Evolutionary conservation across 2,888 invertebrate species (phyloP), one percentile per base, ranked within the genome.

Genomic region (Phortica magna): DNA sequence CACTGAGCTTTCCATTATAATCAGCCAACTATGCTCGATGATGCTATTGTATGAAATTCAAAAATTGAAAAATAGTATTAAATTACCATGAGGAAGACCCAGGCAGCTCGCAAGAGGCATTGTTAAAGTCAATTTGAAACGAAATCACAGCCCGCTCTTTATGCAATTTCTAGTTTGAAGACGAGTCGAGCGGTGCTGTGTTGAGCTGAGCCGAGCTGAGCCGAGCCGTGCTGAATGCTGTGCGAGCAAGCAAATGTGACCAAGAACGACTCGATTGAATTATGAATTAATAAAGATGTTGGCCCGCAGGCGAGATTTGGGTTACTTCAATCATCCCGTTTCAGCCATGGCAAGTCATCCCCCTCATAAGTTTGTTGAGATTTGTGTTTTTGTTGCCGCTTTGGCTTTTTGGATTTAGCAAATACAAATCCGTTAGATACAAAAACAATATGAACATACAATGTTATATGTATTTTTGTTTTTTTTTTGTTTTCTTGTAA

Each of bases 271-370:
- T 88, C 88, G 87, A 91, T 91, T 91, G 87, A 90, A 90, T 91
- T 91, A 91, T 91, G 90, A 91, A 90, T 91, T 91, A 90, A 90
- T 91, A 91, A 91, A 91, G 90, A 90, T 90, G 85, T 90, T 89
- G 89, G 90, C 91, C 91, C 91, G 91, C 90, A 91, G 91, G 90
- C 90, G 78, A 89, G 91, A 90, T 90, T 91, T 90, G 88, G 89
- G 88, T 91, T 91, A 90, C 91, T 82, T 43, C 79, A 81, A 79
- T 43, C 68, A 22, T 61, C 61, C 61, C 22, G 10, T 6, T 61
- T 61, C 77, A 67, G 74, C 61, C 74, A 77, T 75, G 81, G 75
- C 14, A 42, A 64, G 76, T 75, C 79, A 83, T 80, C 83, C 79
- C 83, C 80, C 79, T 78, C 70, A 68, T 72, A 55, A 78, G 74